A percentile compares a stretch with the other conserved stretches of the same genome.
These are phyloP conservation scores for Nasonia giraulti DNA, from an alignment of 1,140 invertebrate genomes.

Conservation along the genomic window DNA sequence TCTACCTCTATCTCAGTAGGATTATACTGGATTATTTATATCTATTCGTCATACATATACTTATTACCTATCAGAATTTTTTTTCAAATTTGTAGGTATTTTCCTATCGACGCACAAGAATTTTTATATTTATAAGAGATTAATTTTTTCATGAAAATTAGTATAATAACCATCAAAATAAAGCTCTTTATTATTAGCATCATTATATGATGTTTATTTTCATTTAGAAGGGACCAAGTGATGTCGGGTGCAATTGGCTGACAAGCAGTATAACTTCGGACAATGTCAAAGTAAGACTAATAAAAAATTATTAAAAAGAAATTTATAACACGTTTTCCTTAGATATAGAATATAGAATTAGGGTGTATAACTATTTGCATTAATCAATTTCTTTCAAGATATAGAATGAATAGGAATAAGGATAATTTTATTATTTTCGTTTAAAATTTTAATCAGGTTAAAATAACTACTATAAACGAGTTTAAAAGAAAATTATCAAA, in stretches of 20 bases:
- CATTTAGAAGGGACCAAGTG: conserved; percentile 71
- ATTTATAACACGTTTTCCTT: neutral
- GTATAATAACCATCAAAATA: neutral
- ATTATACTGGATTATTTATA: too few species aligned
- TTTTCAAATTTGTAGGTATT: neutral
- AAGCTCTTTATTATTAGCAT: neutral
- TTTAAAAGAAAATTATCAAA: neutral
- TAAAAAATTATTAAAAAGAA: neutral
- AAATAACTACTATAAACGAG: too few species aligned
- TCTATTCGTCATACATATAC: too few species aligned
- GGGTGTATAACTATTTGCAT: neutral
- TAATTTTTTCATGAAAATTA: too few species aligned
- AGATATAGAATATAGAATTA: neutral
- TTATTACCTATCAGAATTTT: neutral
- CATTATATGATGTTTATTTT: conserved; percentile 52
- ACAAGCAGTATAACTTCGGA: conserved; percentile 65
- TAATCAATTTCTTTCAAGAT: too few species aligned
- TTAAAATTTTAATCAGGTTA: too few species aligned
- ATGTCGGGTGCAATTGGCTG: conserved; percentile 71
- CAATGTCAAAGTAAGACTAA: conserved; percentile 68
- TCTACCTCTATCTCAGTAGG: too few species aligned
- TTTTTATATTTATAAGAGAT: neutral
- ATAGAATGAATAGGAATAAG: too few species aligned
- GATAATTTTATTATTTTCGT: too few species aligned
- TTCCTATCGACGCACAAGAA: neutral